phyloP scores from a whole-genome alignment of 2,888 invertebrate genomes.

The Meteorus cinctellus region DNA sequence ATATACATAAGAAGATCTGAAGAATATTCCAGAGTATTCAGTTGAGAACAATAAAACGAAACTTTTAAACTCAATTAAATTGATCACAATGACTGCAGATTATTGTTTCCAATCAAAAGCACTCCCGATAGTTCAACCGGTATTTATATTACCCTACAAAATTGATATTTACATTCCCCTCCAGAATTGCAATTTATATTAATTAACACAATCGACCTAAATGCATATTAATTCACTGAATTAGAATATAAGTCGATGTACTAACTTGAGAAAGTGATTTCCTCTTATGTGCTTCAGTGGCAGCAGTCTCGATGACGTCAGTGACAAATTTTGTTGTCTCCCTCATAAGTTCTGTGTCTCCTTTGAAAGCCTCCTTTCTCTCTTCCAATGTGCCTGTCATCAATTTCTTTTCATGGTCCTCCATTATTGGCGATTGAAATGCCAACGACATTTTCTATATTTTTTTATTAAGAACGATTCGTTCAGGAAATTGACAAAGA shows the following conservation, averaged over 20 bases:
- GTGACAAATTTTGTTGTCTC: constrained; percentile 74
- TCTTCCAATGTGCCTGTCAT: constrained; percentile 63
- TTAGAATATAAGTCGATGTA: not conserved
- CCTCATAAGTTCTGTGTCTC: constrained; percentile 73
- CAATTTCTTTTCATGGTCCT: constrained; percentile 64
- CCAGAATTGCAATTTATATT: too few species aligned
- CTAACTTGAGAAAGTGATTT: constrained; percentile 64
- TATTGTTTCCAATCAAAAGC: too few species aligned
- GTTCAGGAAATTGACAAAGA: not conserved
- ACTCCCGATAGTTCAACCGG: too few species aligned
- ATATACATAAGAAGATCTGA: not conserved
- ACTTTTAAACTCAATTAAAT: too few species aligned
- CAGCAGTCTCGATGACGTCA: constrained; percentile 74
- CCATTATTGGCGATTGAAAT: constrained; percentile 63
- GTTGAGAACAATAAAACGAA: too few species aligned
- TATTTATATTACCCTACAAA: too few species aligned
- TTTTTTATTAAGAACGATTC: constrained; percentile 47
- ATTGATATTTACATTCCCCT: too few species aligned
- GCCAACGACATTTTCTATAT: constrained; percentile 58
- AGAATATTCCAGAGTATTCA: too few species aligned
- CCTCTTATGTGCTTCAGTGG: constrained; percentile 71
- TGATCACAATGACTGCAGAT: too few species aligned
- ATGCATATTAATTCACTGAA: not conserved
- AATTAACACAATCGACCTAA: not conserved
- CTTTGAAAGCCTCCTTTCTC: constrained; percentile 69